phyloP scores from a whole-genome alignment of 2,888 invertebrate genomes.

The Ormyrus rosae region DNA sequence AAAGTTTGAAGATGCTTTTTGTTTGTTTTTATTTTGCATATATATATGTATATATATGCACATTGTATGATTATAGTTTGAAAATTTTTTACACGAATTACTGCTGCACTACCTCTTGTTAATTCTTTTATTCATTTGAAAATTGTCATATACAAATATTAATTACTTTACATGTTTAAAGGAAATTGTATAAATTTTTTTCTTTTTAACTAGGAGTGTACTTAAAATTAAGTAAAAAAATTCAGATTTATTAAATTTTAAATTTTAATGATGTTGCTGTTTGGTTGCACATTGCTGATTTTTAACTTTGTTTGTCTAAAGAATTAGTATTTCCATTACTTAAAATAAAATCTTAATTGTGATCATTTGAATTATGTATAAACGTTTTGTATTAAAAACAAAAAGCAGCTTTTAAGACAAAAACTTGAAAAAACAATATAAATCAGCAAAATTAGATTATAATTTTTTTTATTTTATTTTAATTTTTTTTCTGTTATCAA shows the following conservation, averaged over 20 bases:
- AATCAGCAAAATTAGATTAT: constrained; percentile 33
- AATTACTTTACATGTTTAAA: not conserved
- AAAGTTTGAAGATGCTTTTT: constrained; percentile 48
- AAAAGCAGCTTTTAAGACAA: constrained; percentile 41
- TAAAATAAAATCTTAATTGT: not conserved
- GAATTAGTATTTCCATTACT: constrained; percentile 7
- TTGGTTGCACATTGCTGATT: constrained; percentile 26
- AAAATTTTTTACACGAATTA: constrained; percentile 45
- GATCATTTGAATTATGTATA: not conserved
- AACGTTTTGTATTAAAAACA: constrained; percentile 11
- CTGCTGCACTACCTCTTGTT: constrained; percentile 66
- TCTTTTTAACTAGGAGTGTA: constrained; percentile 23
- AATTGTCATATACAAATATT: not conserved
- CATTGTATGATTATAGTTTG: constrained; percentile 8
- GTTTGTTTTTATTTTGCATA: constrained; percentile 37
- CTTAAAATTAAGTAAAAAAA: constrained; percentile 16
- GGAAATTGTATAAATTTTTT: not conserved
- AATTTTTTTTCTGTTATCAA: not conserved
- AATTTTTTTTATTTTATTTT: constrained; percentile 1
- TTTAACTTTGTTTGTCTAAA: constrained; percentile 33
- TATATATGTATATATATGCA: not conserved
- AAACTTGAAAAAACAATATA: constrained; percentile 42
- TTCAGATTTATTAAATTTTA: constrained; percentile 2
- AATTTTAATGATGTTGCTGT: not conserved
- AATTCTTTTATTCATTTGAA: constrained; percentile 51